These are phyloP conservation scores for Salticus scenicus DNA, from an alignment of 2,888 invertebrate species.

Conservation along the genomic window DNA sequence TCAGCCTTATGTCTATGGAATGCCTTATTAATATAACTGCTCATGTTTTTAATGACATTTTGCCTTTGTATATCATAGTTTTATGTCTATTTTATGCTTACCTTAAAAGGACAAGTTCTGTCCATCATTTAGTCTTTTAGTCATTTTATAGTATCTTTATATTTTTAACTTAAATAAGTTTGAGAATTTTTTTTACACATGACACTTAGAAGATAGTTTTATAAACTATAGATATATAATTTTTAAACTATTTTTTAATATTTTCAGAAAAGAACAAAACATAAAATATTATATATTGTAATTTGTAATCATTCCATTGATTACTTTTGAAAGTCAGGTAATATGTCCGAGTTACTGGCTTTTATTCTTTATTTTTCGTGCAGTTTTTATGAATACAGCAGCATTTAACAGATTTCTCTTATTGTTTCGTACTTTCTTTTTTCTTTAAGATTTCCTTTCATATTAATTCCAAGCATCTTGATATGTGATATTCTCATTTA, in stretches of 20 bases:
- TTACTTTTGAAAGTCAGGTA: too few species aligned
- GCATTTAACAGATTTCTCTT: too few species aligned
- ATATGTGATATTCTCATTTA: too few species aligned
- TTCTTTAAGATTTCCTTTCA: too few species aligned
- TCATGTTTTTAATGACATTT: slow-evolving; percentile 12
- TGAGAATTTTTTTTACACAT: background rate
- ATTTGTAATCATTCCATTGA: too few species aligned
- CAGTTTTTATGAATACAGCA: too few species aligned
- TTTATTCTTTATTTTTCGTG: too few species aligned
- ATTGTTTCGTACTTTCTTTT: too few species aligned
- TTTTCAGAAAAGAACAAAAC: background rate
- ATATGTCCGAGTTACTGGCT: too few species aligned
- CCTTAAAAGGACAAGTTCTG: background rate
- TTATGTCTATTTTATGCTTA: background rate
- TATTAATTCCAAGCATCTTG: too few species aligned
- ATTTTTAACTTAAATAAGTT: background rate
- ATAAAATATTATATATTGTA: background rate
- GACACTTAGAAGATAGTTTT: background rate
- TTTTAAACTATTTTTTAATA: background rate
- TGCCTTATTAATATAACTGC: slow-evolving; percentile 6
- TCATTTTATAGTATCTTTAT: background rate
- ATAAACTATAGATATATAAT: background rate
- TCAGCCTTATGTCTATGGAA: background rate
- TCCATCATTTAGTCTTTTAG: background rate
- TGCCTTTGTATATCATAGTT: background rate